Evolutionary conservation across 2,888 invertebrate genomes (phyloP).

Genomic region (Tachina fera): DNA sequence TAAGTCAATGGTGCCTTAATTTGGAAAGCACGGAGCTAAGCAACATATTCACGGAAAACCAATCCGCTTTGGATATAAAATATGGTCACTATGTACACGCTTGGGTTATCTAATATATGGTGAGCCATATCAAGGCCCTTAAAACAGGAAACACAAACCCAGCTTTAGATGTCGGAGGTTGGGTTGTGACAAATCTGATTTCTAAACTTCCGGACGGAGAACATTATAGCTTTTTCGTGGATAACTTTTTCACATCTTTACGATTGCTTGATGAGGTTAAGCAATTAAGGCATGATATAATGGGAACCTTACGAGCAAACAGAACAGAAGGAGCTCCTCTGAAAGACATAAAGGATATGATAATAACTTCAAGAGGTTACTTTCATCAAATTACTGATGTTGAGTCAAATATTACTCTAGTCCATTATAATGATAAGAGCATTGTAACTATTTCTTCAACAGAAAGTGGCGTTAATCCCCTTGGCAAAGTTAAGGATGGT

Average conservation of each 20-base stretch:
- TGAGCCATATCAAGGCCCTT: slow-evolving; percentile 10
- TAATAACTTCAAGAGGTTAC: slow-evolving; percentile 3
- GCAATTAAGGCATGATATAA: background rate
- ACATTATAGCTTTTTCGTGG: background rate
- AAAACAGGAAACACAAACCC: background rate
- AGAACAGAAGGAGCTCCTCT: background rate
- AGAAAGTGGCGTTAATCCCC: background rate
- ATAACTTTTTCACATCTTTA: slow-evolving; percentile 12
- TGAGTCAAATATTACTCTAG: slow-evolving; percentile 2
- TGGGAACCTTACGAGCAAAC: background rate
- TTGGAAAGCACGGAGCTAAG: background rate
- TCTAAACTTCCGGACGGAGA: slow-evolving; percentile 14
- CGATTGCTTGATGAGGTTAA: slow-evolving; percentile 9
- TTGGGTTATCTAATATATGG: slow-evolving; percentile 13
- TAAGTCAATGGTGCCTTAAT: background rate
- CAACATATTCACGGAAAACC: background rate
- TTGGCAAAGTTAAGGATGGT: slow-evolving; percentile 13
- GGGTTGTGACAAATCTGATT: slow-evolving; percentile 16
- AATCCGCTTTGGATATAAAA: slow-evolving; percentile 17
- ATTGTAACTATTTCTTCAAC: slow-evolving; percentile 23
- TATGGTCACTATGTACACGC: slow-evolving; percentile 18
- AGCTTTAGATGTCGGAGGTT: background rate
- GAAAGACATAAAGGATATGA: slow-evolving; percentile 1
- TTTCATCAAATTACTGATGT: background rate
- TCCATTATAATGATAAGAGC: slow-evolving; percentile 22